Base-by-base conservation (phyloP, 2,113 vertebrate genomes). In the Paracanthobrama guichenoti region DNA sequence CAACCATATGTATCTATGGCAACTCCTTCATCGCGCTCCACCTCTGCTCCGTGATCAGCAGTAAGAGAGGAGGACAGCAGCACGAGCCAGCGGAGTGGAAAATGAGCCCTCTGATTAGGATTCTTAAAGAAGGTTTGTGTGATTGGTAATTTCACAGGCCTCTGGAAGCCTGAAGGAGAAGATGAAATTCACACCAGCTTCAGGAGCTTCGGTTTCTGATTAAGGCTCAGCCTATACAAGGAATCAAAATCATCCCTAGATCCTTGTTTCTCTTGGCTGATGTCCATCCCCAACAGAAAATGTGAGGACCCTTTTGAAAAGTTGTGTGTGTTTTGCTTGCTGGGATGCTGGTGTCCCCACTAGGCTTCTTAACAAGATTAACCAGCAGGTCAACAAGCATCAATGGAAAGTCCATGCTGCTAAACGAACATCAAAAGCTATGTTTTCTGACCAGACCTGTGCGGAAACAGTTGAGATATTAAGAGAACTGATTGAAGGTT, bases 91-190 rank as follows among this genome's bases (percentile, higher is more conserved):
- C 24, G 48, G 88, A 87, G 92, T 90, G 90, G 91, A 93, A 93
- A 94, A 94, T 93, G 86, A 92, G 83, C 91, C 92, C 88, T 85
- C 92, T 92, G 92, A 93, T 94, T 94, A 90, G 88, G 89, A 92
- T 87, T 91, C 92, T 90, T 92, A 88, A 91, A 89, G 90, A 88
- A 90, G 88, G 83, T 92, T 87, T 92, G 88, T 86, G 85, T 93
- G 89, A 93, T 91, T 91, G 90, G 91, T 91, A 88, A 91, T 93
- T 89, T 88, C 88, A 84, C 31, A 74, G 75, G 69, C 81, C 79
- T 85, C 86, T 85, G 82, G 87, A 71, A 57, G 86, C 76, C 84
- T 82, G 90, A 84, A 88, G 88, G 67, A 89, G 82, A 69, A 85
- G 83, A 78, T 60, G 74, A 82, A 82, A 71, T 55, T 62, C 67